Evolutionary conservation across 1,140 invertebrate genomes (phyloP).

Genomic region (Drosophila busckii): DNA sequence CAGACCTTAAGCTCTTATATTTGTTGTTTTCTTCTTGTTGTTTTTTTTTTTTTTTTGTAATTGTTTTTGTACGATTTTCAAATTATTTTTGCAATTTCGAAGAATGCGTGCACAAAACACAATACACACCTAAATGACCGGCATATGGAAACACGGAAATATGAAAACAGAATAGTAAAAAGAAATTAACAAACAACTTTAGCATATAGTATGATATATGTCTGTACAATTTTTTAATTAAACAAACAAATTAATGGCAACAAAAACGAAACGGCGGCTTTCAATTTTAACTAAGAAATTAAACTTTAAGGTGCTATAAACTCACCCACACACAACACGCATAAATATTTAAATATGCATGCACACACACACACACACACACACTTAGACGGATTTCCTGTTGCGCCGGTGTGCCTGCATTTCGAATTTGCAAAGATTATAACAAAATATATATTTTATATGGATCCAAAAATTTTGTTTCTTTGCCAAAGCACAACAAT

Average conservation of each 20-base stretch:
- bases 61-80: conserved; percentile 13
- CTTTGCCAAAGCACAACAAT: conserved; percentile 37
- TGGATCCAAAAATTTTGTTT: conserved; percentile 13
- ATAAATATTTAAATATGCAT: conserved; percentile 12
- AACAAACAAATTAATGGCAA: conserved; percentile 74
- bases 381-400: neutral
- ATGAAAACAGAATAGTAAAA: conserved; percentile 28
- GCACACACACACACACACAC: conserved; percentile 2
- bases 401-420: conserved; percentile 16
- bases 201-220: conserved; percentile 76
- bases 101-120: conserved; percentile 42
- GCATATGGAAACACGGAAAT: conserved; percentile 32
- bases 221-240: conserved; percentile 76
- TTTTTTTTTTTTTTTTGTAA: conserved; percentile 8
- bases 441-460: neutral
- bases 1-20: conserved; percentile 23
- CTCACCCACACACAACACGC: neutral
- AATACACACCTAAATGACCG: conserved; percentile 22
- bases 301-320: conserved; percentile 26
- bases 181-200: conserved; percentile 44
- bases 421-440: conserved; percentile 43
- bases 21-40: conserved; percentile 9
- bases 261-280: conserved; percentile 74
- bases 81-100: conserved; percentile 53
- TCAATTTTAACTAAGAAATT: conserved; percentile 53